phyloP scores from a whole-genome alignment of 1,140 invertebrate species.

The Aporrectodea caliginosa region DNA sequence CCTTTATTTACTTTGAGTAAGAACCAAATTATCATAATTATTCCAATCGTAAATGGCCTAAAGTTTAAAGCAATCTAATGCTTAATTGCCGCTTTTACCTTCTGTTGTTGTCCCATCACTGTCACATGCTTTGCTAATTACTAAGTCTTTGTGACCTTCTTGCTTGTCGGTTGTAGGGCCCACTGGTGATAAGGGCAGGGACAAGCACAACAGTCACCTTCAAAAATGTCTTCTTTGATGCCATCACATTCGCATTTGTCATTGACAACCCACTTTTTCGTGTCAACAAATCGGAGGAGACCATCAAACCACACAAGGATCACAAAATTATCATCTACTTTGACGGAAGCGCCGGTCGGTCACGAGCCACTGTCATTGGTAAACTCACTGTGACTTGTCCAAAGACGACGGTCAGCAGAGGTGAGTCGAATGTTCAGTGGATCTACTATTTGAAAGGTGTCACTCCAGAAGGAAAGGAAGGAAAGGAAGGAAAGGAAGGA shows the following conservation, averaged over 20 bases:
- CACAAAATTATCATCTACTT: constrained; percentile 54
- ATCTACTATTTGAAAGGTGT: constrained; percentile 55
- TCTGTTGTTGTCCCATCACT: too few relatives aligned
- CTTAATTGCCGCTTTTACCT: too few relatives aligned
- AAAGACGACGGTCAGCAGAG: constrained; percentile 47
- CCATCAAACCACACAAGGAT: constrained; percentile 50
- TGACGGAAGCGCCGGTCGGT: constrained; percentile 49
- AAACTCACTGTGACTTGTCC: constrained; percentile 54
- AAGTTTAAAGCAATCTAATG: too few relatives aligned
- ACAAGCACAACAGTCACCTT: constrained; percentile 50
- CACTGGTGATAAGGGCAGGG: constrained; percentile 46
- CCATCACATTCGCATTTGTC: constrained; percentile 46
- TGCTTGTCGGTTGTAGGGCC: too few relatives aligned
- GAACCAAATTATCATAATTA: too few relatives aligned
- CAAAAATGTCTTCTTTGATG: constrained; percentile 51
- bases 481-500: background rate
- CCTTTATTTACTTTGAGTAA: too few relatives aligned
- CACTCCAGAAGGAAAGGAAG: constrained; percentile 35
- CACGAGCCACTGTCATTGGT: constrained; percentile 52
- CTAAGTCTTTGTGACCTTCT: too few relatives aligned
- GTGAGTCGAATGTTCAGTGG: constrained; percentile 47
- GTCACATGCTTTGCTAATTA: too few relatives aligned
- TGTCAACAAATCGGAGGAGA: constrained; percentile 51
- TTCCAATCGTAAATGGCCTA: too few relatives aligned
- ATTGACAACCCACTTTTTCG: constrained; percentile 56